Base-by-base conservation (phyloP, 2,797 vertebrate genomes). In the Borostomias antarcticus region DNA sequence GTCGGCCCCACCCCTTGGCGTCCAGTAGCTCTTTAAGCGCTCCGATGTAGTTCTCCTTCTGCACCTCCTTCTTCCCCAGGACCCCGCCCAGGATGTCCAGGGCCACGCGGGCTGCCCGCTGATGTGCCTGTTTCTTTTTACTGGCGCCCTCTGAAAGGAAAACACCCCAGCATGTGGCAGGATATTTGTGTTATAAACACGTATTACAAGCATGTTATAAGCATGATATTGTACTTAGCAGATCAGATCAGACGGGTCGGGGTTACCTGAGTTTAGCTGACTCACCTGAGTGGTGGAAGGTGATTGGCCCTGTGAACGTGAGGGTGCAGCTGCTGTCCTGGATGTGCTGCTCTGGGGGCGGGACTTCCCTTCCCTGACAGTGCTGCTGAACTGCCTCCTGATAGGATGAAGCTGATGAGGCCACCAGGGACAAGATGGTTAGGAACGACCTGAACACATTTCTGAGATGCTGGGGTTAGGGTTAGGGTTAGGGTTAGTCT, bases 41-140 rank as follows among this genome's bases (percentile, higher is more conserved):
- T 5, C 74, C 70, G 51, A 74, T 75, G 51, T 72, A 81, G 66
- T 86, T 84, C 26, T 65, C 69, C 29, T 28, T 65, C 21, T 40
- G 2, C 2, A 54, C 58, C 3, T 15, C 30, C 23, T 13, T 4
- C 32, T 54, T 26, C 11, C 21, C 63, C 4, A 85, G 60, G 58
- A 86, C 28, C 23, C 30, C 56, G 28, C 72, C 54, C 53, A 86
- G 62, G 26, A 62, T 25, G n/a, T 67, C 26, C 15, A 86, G 62
- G 30, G 79, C 82, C 9, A 64, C 50, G 68, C 77, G 76, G 62
- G 85, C 85, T 45, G 76, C 82, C 62, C 77, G 76, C 0, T 85
- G 79, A 32, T 85, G 69, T n/a, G 82, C 81, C 29, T 40, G 67
- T 52, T 32, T 83, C 50, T 73, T 85, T 59, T 63, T 81, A 54